Percentiles rank a stretch among this genome's conserved stretches.
Evolutionary conservation across 1,140 invertebrate species (phyloP).

Genomic region (Ctenoplectra terminalis): DNA sequence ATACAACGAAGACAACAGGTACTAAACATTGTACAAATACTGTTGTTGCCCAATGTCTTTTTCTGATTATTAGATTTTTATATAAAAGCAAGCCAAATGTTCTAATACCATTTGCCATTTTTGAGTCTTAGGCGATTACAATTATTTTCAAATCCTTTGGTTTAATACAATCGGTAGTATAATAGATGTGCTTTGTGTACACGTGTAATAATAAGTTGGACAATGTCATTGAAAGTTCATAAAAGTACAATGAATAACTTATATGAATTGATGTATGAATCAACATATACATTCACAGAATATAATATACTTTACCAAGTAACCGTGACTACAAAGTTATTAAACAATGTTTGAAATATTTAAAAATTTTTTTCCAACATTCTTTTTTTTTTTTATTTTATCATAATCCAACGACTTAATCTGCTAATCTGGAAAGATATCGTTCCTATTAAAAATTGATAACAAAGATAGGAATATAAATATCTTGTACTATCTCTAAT

Average conservation of each 20-base stretch:
- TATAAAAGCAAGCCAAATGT: constrained; percentile 75
- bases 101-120: constrained; percentile 54
- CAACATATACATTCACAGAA: not conserved
- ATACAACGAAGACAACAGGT: constrained; percentile 74
- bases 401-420: not conserved
- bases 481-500: too few species aligned
- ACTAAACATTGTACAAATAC: constrained; percentile 76
- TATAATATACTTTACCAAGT: not conserved
- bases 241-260: constrained; percentile 52
- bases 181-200: not conserved
- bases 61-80: constrained; percentile 77
- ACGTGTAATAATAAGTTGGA: constrained; percentile 1
- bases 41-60: constrained; percentile 75
- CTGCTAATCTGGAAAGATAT: not conserved
- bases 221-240: constrained; percentile 52
- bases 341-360: not conserved
- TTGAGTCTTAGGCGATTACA: not conserved
- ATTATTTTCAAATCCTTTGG: not conserved
- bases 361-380: not conserved
- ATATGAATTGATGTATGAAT: constrained; percentile 50
- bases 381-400: not conserved
- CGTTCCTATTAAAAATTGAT: not conserved
- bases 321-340: constrained; percentile 5
- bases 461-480: too few species aligned
- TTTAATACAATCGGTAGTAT: not conserved